These are phyloP conservation scores for Orbicella faveolata DNA, from an alignment of 64 coral and sea anemone species.

Conservation along the genomic window DNA sequence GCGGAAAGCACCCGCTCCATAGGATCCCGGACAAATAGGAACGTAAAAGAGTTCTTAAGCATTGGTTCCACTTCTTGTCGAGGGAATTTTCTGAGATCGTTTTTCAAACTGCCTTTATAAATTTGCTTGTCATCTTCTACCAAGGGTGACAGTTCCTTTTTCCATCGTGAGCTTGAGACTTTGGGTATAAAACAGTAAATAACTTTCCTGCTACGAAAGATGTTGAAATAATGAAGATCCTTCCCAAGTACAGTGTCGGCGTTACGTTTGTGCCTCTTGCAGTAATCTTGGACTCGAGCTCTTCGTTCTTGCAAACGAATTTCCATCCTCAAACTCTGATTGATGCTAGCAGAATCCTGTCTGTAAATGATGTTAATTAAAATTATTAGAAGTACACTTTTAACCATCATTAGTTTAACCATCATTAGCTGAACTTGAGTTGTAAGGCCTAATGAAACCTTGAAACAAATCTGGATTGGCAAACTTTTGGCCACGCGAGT, in stretches of 20 bases:
- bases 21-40: slow-evolving; percentile 28
- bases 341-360: not conserved
- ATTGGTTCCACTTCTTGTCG: not conserved
- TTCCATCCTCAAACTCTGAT: not conserved
- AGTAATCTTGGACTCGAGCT: slow-evolving; percentile 23
- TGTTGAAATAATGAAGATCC: slow-evolving; percentile 11
- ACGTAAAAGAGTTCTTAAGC: slow-evolving; percentile 31
- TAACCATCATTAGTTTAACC: too few relatives aligned
- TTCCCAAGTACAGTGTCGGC: not conserved
- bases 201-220: slow-evolving; percentile 3
- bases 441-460: too few relatives aligned
- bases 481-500: too few relatives aligned
- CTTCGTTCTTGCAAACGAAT: not conserved
- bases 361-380: not conserved
- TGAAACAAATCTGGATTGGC: too few relatives aligned
- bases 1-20: slow-evolving; percentile 37
- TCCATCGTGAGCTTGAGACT: slow-evolving; percentile 30
- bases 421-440: too few relatives aligned
- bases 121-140: slow-evolving; percentile 13
- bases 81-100: not conserved
- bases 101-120: not conserved
- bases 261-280: not conserved
- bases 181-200: slow-evolving; percentile 42
- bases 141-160: slow-evolving; percentile 1
- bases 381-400: not conserved